Evolutionary conservation across 2,888 invertebrate genomes (phyloP), one percentile per base, ranked within the genome.

Genomic region (Chrysina gloriosa): DNA sequence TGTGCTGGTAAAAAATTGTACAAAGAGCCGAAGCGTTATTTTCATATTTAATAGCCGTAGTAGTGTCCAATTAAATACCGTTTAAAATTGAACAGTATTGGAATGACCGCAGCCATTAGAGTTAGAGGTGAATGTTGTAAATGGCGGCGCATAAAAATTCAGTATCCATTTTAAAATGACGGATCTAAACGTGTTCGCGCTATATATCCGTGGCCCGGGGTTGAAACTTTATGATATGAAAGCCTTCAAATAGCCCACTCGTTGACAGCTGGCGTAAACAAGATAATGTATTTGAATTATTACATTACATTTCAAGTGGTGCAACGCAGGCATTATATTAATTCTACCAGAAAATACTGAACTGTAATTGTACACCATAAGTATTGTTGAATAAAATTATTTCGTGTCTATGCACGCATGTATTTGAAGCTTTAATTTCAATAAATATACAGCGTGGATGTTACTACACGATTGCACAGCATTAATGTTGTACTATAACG

Each of bases 191-290:
- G 45, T 45, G 45, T 50, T 65, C 68, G 50, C 58, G 58, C 47
- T 64, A 67, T 69, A 63, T 64, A 52, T 4, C 16, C 67, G 64
- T 61, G 54, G 36, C 48, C 39, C 45, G 45, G 64, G 61, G 36
- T 67, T 67, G 67, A 58, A 64, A 67, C 56, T 67, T 67, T 70
- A 61, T 68, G 68, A 68, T 70, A 68, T 63, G 70, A 65, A 70
- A 58, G 69, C 61, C 65, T 67, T 67, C 61, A 68, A 71, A 69
- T 67, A 66, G 69, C 42, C 70, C 72, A 72, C 69, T 69, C 69
- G 70, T 67, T 72, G 72, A 72, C 72, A 72, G 69, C 70, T 72
- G 72, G 72, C 68, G 72, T 72, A 72, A 72, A 72, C 72, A 72
- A 63, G 72, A 72, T 72, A 72, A 72, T 72, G 65, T 71, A 64